Evolutionary conservation across 2,797 vertebrate species (phyloP).

Genomic region (Betta splendens): DNA sequence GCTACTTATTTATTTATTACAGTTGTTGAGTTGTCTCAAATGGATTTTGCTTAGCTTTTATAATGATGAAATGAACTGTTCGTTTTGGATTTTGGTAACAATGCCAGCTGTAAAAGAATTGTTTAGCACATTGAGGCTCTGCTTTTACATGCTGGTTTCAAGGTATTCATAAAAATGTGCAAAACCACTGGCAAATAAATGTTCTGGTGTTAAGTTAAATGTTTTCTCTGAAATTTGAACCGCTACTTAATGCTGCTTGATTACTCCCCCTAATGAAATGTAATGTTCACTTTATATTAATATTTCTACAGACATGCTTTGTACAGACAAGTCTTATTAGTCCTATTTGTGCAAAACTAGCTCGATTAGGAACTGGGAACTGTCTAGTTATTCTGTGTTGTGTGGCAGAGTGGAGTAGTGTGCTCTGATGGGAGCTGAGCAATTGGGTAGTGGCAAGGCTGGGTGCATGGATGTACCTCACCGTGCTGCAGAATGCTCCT

Average conservation of each 20-base stretch:
- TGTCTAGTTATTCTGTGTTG: constrained; percentile 11
- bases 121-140: background rate
- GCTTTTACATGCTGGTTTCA: background rate
- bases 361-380: constrained; percentile 24
- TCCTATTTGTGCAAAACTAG: background rate
- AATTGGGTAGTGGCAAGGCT: constrained; percentile 49
- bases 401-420: constrained; percentile 20
- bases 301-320: background rate
- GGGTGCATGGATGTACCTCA: constrained; percentile 67
- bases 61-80: background rate
- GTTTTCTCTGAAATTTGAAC: background rate
- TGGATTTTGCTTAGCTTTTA: background rate
- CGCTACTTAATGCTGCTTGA: background rate
- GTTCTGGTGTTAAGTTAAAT: too few species aligned
- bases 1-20: background rate
- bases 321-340: background rate
- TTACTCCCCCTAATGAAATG: background rate
- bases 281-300: background rate
- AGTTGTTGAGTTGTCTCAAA: background rate
- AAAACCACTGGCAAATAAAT: too few species aligned
- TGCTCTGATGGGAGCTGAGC: constrained; percentile 44
- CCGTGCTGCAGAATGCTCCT: constrained; percentile 72
- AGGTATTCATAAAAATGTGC: background rate
- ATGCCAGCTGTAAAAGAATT: background rate
- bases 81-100: background rate